Evolutionary conservation across 1,140 invertebrate species (phyloP).

Genomic region (Leptestheria dahalacensis): DNA sequence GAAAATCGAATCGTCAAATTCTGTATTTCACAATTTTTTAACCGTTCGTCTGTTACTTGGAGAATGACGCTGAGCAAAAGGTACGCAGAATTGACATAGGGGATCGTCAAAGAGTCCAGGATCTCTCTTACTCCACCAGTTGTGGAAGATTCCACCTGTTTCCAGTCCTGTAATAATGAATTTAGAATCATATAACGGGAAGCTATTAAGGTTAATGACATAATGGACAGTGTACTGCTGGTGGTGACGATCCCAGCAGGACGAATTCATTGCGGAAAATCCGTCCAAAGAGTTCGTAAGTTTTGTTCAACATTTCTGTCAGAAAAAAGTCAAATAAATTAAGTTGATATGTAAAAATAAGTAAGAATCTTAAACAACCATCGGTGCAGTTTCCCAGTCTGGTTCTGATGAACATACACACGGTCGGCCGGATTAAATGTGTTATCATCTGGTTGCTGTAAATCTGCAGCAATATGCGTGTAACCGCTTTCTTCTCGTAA

Average conservation of each 20-base stretch:
- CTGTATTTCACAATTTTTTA: too few species aligned
- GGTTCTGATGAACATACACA: constrained; percentile 8
- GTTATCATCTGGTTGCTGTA: constrained; percentile 20
- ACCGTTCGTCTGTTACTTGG: neutral
- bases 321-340: neutral
- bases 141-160: neutral
- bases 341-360: neutral
- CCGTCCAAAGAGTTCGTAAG: neutral
- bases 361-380: neutral
- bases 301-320: neutral
- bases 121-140: neutral
- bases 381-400: neutral
- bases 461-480: constrained; percentile 19
- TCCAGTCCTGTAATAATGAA: neutral
- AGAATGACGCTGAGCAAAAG: neutral
- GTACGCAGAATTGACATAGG: neutral
- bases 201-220: too few species aligned
- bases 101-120: neutral
- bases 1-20: neutral
- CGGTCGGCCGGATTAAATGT: constrained; percentile 16
- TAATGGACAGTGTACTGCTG: too few species aligned
- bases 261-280: neutral
- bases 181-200: too few species aligned
- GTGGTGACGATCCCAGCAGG: neutral
- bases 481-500: constrained; percentile 3